Base-by-base conservation (phyloP, 2,797 vertebrate species). In the Emydoidea blandingii region DNA sequence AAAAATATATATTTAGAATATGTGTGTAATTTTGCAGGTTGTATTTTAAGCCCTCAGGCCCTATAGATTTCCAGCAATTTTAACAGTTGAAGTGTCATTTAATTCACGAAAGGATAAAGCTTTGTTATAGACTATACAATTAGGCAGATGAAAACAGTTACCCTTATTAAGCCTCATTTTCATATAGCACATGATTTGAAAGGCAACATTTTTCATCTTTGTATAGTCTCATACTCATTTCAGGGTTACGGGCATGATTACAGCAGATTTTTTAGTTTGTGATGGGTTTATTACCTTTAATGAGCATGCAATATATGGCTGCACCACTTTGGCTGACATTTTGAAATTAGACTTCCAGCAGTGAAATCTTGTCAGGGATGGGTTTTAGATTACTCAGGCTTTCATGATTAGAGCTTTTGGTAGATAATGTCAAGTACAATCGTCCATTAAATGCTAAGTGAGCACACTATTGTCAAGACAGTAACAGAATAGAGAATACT, bases 301-400 rank as follows among this genome's bases (percentile, higher is more conserved):
- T 86, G 81, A 93, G 83, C 74, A 18, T 96, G 81, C 87, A 93
- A 88, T 95, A 88, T 94, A 95, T 85, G 62, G 81, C 85, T 96
- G 16, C 79, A 96, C 87, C 84, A 81, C 62, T 21, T 88, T 96
- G 93, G 93, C 96, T 98, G 97, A 96, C 96, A 97, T 98, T 98
- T 98, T 97, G 93, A 97, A 97, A 95, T 96, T 92, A 96, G 97
- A 93, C 94, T 97, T 97, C 98, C 95, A 97, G 90, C 97, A 94
- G 97, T 96, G 97, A 98, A 97, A 91, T 97, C 96, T 96, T 97
- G 93, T 98, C 92, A 96, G 87, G 93, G 83, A 96, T 96, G 91
- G 72, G 88, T 80, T 97, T 97, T 94, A 96, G 93, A 98, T 98
- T 97, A 95, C 95, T 96, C 50, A 88, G 41, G 89, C 92, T 97